Base-by-base conservation (phyloP, 2,888 invertebrate species). In the Cataglyphis cursor region DNA sequence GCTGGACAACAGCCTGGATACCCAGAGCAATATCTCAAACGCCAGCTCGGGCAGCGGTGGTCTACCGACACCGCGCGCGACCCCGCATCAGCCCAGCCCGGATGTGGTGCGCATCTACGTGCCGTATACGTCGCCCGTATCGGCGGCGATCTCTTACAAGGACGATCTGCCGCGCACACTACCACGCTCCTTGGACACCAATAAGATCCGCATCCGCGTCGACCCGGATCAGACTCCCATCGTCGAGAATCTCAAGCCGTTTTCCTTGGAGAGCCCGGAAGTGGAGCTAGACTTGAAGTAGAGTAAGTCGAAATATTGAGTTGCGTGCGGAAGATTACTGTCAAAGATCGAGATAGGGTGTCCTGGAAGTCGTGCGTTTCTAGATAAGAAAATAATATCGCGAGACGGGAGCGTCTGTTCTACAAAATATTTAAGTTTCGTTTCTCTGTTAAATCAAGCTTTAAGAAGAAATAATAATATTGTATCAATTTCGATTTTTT, bases 91-190 rank as follows among this genome's bases (percentile, higher is more conserved):
- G 66, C 97, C 97, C 31, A 96, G 96, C 91, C 97, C 97, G 65
- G 97, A 97, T 94, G 96, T 97, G 65, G 96, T 98, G 72, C 96
- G 97, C 85, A 97, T 98, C 88, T 97, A 97, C 94, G 97, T 98
- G 76, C 97, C 97, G 1, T 97, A 97, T 94, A 96, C 96, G 89
- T 96, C 96, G 0, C 96, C 96, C n/a, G 96, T 96, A 88, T 96
- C 96, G 15, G 54, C 76, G 12, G 72, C 70, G 35, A 95, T 78
- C 94, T 95, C 95, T 86, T 96, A 96, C 68, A 96, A 96, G 86
- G 96, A 96, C 91, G 95, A 93, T 92, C 88, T 95, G 44, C 94
- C 95, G 81, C 95, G 95, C 88, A 95, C 95, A 74, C 93, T 95
- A 82, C 96, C 95, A 28, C 96, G 96, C 54, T 95, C 96, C 10